phyloP scores from a whole-genome alignment of 2,888 invertebrate species.

The Meiosimyza decipiens region DNA sequence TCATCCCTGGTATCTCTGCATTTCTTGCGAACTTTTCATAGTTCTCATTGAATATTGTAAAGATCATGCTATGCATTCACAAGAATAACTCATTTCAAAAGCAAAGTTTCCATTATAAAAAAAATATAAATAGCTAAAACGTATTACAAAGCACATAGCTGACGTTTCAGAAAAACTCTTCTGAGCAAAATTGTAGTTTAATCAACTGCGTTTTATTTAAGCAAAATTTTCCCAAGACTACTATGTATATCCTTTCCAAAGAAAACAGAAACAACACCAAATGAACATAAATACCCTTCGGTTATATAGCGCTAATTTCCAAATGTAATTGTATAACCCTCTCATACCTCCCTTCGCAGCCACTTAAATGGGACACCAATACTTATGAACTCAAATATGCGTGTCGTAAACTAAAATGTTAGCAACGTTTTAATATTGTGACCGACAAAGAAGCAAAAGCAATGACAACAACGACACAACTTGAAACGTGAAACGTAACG shows the following conservation, averaged over 20 bases:
- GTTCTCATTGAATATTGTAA: too few species aligned
- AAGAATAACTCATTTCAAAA: too few species aligned
- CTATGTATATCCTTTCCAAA: background rate
- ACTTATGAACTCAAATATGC: constrained; percentile 4
- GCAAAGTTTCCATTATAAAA: too few species aligned
- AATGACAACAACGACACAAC: constrained; percentile 18
- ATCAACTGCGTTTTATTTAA: background rate
- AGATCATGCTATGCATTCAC: too few species aligned
- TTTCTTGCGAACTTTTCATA: too few species aligned
- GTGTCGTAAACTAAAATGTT: constrained; percentile 15
- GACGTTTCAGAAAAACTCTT: too few species aligned
- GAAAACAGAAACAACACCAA: background rate
- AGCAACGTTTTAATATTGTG: background rate
- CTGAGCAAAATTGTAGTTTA: background rate
- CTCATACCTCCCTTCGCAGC: background rate
- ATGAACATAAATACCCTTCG: background rate
- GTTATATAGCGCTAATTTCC: background rate
- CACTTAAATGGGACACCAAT: background rate
- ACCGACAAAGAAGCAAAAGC: too few species aligned
- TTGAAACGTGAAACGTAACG: constrained; percentile 1
- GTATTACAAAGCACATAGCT: too few species aligned
- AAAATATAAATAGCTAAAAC: too few species aligned
- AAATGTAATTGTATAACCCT: background rate
- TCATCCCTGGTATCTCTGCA: too few species aligned
- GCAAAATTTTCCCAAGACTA: background rate